Base-by-base conservation (phyloP, 2,113 vertebrate genomes). In the Halcyon malimbica region DNA sequence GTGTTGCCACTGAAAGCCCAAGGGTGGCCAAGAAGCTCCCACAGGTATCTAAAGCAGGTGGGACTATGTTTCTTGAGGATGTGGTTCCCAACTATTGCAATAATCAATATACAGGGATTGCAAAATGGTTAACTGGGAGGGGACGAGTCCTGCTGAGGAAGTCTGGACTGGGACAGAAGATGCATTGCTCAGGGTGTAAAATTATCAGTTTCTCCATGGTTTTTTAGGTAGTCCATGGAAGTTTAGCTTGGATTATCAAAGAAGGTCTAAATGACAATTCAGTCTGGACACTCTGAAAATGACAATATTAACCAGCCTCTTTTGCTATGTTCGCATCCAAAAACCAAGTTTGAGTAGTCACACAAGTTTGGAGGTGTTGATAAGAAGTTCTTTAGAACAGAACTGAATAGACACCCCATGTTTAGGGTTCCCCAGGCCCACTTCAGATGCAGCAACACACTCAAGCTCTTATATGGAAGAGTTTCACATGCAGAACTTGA, bases 151-250 rank as follows among this genome's bases (percentile, higher is more conserved):
- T 67, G 62, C 18, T 25, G 28, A 59, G 51, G 10, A 54, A 56
- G 5, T 10, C 29, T 42, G 29, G 79, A 46, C 15, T 53, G 37
- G 42, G 48, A 35, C 37, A 68, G 19, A 65, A 39, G 41, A 26
- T 15, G 20, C 8, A 16, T 41, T 21, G 26, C 18, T 6, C 10
- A 10, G 11, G 8, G 29, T 33, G 6, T 8, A 44, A 13, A 63
- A 60, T 19, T 20, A 37, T 6, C 48, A 46, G 20, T 2, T 0
- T 64, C 26, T 35, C 11, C 12, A 1, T 4, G 1, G 0, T 20
- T 92, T 51, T 95, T 93, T 13, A 63, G 10, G 26, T 7, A 69
- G 14, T 28, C 51, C 2, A 0, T 20, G 12, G 37, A 33, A 41
- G 13, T 4, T 48, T 16, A 70, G 7, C 35, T 21, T 1, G 2